Conservation (phyloP, 2,888 invertebrate species). For the Drosophila pegasa region DNA sequence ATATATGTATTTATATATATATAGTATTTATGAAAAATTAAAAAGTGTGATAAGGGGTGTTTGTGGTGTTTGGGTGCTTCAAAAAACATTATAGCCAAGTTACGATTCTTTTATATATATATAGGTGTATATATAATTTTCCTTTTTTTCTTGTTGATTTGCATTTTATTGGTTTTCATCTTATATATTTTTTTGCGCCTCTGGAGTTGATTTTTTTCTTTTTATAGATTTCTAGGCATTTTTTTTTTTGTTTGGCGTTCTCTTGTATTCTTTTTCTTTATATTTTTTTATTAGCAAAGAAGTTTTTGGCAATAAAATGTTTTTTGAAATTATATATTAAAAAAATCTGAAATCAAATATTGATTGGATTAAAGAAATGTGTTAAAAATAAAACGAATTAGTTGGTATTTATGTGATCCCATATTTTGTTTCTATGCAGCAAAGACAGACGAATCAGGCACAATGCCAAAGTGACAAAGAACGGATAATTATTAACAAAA, state of each 20-base stretch:
- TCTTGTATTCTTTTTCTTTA: constrained; percentile 65
- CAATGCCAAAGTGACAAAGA: constrained; percentile 6
- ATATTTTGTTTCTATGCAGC: not conserved
- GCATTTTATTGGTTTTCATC: constrained; percentile 63
- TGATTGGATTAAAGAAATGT: constrained; percentile 83
- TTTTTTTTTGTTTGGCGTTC: constrained; percentile 68
- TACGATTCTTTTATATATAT: constrained; percentile 45
- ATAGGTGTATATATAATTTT: not conserved
- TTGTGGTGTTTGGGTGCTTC: constrained; percentile 82
- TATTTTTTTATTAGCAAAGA: constrained; percentile 78
- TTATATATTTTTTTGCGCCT: constrained; percentile 68
- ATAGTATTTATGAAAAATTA: constrained; percentile 71
- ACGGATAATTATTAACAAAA: constrained; percentile 12
- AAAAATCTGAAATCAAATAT: constrained; percentile 85
- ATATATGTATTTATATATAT: constrained; percentile 35
- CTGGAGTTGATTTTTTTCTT: constrained; percentile 63
- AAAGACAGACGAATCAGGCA: constrained; percentile 10
- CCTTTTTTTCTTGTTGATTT: constrained; percentile 57
- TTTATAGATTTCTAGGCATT: constrained; percentile 59
- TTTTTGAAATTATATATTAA: constrained; percentile 85
- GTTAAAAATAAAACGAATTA: constrained; percentile 56
- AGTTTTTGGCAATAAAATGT: constrained; percentile 84
- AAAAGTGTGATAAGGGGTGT: constrained; percentile 82
- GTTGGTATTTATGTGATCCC: constrained; percentile 17
- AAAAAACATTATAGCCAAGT: constrained; percentile 85